A percentile compares a stretch with the other conserved stretches of the same genome.
phyloP scores from a whole-genome alignment of 2,888 invertebrate species.

The Xanthostigma xanthostigma region DNA sequence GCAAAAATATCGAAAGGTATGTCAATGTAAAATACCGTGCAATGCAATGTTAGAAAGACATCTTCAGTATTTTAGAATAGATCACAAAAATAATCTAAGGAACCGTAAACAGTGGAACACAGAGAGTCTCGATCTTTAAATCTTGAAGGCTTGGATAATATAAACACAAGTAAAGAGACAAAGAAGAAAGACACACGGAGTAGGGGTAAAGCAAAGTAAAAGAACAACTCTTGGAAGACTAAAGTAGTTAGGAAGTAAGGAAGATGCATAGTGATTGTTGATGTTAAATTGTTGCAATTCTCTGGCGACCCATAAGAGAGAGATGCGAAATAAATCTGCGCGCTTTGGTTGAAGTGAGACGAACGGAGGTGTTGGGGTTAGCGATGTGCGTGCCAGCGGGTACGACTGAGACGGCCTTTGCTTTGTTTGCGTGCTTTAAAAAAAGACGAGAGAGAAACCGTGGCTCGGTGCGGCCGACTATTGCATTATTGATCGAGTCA shows the following conservation, averaged over 20 bases:
- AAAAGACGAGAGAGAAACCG: not conserved
- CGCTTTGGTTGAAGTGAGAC: not conserved
- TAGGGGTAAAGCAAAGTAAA: not conserved
- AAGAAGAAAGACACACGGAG: not conserved
- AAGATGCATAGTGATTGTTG: conserved; percentile 13
- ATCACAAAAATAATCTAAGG: too few species aligned
- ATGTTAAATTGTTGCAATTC: conserved; percentile 15
- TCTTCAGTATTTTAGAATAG: too few species aligned
- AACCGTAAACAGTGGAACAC: too few species aligned
- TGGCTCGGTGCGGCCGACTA: not conserved
- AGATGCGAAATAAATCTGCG: conserved; percentile 7
- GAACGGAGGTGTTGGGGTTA: not conserved
- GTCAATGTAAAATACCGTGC: too few species aligned
- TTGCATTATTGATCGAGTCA: conserved; percentile 1
- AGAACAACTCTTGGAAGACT: not conserved
- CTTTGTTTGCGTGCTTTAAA: too few species aligned
- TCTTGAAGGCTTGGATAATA: too few species aligned
- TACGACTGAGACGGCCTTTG: not conserved
- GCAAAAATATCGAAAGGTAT: too few species aligned
- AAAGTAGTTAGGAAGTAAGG: conserved; percentile 10
- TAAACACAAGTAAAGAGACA: not conserved
- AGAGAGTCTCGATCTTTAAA: too few species aligned
- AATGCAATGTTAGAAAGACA: too few species aligned
- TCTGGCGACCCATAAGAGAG: conserved; percentile 12
- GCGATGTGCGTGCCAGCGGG: not conserved